These are phyloP conservation scores for Asbolus verrucosus DNA, from an alignment of 1,140 invertebrate genomes.

Conservation along the genomic window DNA sequence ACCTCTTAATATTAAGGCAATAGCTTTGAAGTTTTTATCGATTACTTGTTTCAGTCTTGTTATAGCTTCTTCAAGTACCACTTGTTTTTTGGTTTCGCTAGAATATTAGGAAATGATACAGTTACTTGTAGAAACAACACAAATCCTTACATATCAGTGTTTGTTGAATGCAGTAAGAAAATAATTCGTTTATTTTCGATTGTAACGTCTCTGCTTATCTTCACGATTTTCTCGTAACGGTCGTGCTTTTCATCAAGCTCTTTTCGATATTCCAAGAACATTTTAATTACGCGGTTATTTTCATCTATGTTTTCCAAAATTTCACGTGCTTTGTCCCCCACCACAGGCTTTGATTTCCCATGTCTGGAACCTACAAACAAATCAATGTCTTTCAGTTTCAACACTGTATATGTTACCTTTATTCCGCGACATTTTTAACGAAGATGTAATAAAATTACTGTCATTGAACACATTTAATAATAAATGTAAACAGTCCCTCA, in stretches of 20 bases:
- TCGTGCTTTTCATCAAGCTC: conserved; percentile 87
- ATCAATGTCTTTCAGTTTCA: not conserved
- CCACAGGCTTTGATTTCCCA: conserved; percentile 49
- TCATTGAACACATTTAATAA: no score
- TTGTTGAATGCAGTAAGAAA: conserved; percentile 84
- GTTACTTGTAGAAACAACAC: conserved; percentile 14
- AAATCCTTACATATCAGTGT: conserved; percentile 62
- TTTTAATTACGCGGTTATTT: conserved; percentile 73
- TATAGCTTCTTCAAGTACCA: conserved; percentile 75
- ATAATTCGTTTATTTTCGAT: conserved; percentile 93
- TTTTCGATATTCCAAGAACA: conserved; percentile 75
- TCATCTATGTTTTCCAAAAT: conserved; percentile 64
- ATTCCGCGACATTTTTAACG: conserved; percentile 10
- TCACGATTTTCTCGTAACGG: conserved; percentile 85
- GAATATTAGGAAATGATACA: conserved; percentile 39
- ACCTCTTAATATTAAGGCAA: conserved; percentile 79
- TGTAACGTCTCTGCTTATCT: conserved; percentile 88
- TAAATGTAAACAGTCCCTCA: no score
- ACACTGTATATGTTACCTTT: not conserved
- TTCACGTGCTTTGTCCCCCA: conserved; percentile 59
- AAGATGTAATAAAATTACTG: no score
- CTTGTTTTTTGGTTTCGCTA: conserved; percentile 71
- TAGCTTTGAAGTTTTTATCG: conserved; percentile 72
- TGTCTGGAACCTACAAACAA: conserved; percentile 2
- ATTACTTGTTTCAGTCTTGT: conserved; percentile 73